Conservation (phyloP, 2,888 invertebrate species). For the Isoperla grammatica region DNA sequence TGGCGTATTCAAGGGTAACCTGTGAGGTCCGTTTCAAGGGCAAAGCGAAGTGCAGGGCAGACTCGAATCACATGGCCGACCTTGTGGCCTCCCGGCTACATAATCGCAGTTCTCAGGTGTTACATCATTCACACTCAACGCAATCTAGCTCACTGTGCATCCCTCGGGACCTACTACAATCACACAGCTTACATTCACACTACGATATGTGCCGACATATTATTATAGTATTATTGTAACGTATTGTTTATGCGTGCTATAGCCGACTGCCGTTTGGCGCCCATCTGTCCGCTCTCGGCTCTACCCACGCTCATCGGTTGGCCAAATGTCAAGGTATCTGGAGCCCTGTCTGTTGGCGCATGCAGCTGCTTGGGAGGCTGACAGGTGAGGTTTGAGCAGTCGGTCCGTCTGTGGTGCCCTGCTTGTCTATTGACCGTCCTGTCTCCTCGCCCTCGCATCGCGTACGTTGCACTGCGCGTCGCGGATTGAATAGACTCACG, state of each 20-base stretch:
- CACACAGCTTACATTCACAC: too few relatives aligned
- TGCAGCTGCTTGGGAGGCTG: not conserved
- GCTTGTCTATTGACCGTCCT: too few relatives aligned
- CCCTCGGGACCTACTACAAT: too few relatives aligned
- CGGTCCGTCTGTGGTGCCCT: too few relatives aligned
- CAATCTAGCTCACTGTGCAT: too few relatives aligned
- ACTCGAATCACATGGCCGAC: constrained; percentile 5
- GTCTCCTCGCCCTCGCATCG: too few relatives aligned
- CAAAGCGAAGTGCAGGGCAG: constrained; percentile 4
- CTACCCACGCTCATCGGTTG: not conserved
- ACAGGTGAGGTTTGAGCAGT: too few relatives aligned
- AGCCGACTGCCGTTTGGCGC: too few relatives aligned
- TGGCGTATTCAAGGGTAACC: constrained; percentile 15
- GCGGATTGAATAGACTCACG: not conserved
- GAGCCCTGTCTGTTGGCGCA: not conserved
- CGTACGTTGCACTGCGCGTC: not conserved
- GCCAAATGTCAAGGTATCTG: constrained; percentile 5
- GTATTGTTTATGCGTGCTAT: too few relatives aligned
- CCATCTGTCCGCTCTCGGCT: not conserved
- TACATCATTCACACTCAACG: not conserved
- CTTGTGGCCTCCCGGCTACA: constrained; percentile 1
- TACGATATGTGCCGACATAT: too few relatives aligned
- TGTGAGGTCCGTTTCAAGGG: constrained; percentile 12
- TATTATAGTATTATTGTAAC: too few relatives aligned
- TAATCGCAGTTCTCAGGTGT: not conserved